Evolutionary conservation across 2,888 invertebrate species (phyloP).

Genomic region (Lepidonotus clava): DNA sequence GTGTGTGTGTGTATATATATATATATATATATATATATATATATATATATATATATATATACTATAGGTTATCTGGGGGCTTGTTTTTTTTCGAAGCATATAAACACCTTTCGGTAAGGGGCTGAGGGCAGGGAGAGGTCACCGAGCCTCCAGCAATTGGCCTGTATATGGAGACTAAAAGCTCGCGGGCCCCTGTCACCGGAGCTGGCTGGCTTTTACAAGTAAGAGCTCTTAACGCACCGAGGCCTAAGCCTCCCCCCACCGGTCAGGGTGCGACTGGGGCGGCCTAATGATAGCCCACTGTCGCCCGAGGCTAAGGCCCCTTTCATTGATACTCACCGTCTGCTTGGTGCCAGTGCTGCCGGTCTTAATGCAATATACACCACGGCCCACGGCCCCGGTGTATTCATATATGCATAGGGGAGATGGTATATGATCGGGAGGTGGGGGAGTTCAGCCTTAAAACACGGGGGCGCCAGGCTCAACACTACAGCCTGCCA

Average conservation of each 20-base stretch:
- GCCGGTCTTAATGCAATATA: constrained; percentile 24
- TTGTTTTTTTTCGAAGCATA: neutral
- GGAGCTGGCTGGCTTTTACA: constrained; percentile 1
- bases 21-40: constrained; percentile 53
- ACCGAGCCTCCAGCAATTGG: neutral
- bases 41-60: constrained; percentile 46
- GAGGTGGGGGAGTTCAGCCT: neutral
- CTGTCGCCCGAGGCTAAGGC: constrained; percentile 23
- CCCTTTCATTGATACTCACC: constrained; percentile 4
- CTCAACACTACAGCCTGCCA: too few relatives aligned
- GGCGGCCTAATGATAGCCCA: constrained; percentile 9
- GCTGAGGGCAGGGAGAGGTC: neutral
- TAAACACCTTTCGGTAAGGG: neutral
- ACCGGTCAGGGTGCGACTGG: neutral
- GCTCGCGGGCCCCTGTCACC: neutral
- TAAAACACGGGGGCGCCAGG: neutral
- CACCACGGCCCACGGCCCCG: neutral
- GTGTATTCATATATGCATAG: neutral
- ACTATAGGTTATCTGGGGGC: neutral
- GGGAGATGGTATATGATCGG: constrained; percentile 21
- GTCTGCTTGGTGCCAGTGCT: neutral
- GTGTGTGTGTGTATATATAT: constrained; percentile 56
- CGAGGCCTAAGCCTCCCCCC: neutral
- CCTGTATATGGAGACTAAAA: neutral
- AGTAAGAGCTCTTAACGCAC: constrained; percentile 32